Conservation (phyloP, 2,113 vertebrate genomes). For the Bufo gargarizans region DNA sequence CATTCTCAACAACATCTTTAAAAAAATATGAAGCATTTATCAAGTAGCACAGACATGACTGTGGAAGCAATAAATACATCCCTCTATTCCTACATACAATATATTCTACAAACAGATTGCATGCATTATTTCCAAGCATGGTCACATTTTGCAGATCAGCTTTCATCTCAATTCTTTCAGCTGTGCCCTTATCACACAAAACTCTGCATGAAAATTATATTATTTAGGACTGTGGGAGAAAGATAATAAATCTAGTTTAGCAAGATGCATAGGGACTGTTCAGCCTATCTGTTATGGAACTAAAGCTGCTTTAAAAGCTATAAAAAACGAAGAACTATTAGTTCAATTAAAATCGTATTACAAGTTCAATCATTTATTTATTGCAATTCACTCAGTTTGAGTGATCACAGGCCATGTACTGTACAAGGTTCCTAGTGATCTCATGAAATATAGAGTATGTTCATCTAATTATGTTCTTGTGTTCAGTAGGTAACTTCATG, state of each 20-base stretch:
- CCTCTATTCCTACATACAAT: background rate
- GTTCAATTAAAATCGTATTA: background rate
- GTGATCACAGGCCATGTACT: background rate
- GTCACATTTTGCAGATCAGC: conserved; percentile 16
- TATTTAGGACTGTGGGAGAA: background rate
- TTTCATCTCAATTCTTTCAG: conserved; percentile 22
- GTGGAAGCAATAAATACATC: conserved; percentile 17
- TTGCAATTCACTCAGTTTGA: background rate
- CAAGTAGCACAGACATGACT: conserved; percentile 8
- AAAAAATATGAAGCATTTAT: conserved; percentile 10
- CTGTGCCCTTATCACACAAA: conserved; percentile 13
- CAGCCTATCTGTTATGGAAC: background rate
- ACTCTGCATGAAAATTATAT: conserved; percentile 22
- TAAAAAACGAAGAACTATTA: background rate
- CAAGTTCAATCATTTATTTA: background rate
- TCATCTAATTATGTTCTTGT: too few species aligned
- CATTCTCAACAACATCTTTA: background rate
- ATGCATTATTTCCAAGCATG: conserved; percentile 17
- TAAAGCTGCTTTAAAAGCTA: background rate
- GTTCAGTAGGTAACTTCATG: too few species aligned
- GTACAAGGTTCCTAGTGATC: background rate
- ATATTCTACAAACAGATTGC: conserved; percentile 13
- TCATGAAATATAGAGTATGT: too few species aligned
- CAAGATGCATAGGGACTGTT: background rate
- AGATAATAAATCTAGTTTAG: conserved; percentile 10